Conservation (phyloP, 2,888 invertebrate species). For the Latrodectus elegans region DNA sequence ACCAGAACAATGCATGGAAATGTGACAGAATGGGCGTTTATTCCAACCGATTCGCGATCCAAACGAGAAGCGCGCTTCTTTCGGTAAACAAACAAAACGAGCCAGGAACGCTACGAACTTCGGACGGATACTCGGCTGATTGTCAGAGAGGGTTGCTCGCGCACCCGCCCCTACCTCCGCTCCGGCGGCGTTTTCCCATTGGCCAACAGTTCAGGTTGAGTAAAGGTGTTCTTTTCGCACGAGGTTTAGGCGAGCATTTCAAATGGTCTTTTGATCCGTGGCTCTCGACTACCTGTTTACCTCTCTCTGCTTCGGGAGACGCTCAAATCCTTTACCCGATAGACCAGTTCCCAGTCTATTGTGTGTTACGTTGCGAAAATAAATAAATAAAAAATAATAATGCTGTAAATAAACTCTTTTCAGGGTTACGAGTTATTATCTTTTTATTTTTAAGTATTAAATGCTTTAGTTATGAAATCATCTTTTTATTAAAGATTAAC, state of each 20-base stretch:
- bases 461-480: no score
- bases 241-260: slow-evolving; percentile 7
- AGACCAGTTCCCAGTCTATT: no score
- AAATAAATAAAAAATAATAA: no score
- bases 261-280: no score
- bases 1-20: neutral
- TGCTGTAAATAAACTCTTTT: no score
- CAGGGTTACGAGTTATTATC: no score
- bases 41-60: neutral
- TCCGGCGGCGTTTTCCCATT: slow-evolving; percentile 24
- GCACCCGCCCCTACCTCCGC: neutral
- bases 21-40: neutral
- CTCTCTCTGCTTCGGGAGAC: no score
- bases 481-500: no score
- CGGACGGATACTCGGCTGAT: neutral
- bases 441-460: no score
- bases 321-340: no score
- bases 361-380: no score
- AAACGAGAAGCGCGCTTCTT: neutral
- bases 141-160: slow-evolving; percentile 6
- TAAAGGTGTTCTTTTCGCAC: neutral
- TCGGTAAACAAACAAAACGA: neutral
- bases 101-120: neutral
- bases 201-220: slow-evolving; percentile 41
- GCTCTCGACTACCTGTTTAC: no score